phyloP scores from a whole-genome alignment of 2,113 vertebrate species.

The Falcunculus frontatus region DNA sequence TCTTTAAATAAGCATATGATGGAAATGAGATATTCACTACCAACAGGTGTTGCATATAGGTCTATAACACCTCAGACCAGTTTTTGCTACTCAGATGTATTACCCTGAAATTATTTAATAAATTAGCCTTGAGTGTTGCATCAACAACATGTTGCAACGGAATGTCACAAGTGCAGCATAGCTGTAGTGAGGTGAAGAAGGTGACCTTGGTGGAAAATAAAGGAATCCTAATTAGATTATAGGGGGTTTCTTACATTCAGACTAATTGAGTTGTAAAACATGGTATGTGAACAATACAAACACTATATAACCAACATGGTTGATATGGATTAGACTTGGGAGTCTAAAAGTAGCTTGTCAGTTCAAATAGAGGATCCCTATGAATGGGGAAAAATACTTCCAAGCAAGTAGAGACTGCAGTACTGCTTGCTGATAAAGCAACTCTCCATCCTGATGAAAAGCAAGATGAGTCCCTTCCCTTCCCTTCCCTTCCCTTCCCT shows the following conservation, averaged over 20 bases:
- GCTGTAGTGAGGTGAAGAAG: background rate
- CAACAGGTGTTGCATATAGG: background rate
- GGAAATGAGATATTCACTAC: background rate
- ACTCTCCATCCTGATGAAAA: background rate
- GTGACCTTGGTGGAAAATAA: background rate
- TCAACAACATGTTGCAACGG: background rate
- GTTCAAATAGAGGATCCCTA: background rate
- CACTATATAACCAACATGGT: background rate
- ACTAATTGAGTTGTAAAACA: background rate
- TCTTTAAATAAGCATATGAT: background rate
- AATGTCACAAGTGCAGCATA: background rate
- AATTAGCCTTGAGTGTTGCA: background rate
- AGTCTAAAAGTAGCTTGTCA: background rate
- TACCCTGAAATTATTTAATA: background rate
- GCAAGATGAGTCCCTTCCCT: too few relatives aligned
- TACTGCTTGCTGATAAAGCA: background rate
- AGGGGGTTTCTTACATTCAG: background rate
- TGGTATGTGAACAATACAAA: background rate
- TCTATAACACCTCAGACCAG: background rate
- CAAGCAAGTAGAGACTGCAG: background rate
- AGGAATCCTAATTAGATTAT: background rate
- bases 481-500: too few relatives aligned
- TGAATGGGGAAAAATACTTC: background rate
- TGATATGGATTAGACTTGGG: background rate
- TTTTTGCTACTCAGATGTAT: background rate